Evolutionary conservation across 2,797 vertebrate genomes (phyloP).

Genomic region (Megalops cyprinoides): DNA sequence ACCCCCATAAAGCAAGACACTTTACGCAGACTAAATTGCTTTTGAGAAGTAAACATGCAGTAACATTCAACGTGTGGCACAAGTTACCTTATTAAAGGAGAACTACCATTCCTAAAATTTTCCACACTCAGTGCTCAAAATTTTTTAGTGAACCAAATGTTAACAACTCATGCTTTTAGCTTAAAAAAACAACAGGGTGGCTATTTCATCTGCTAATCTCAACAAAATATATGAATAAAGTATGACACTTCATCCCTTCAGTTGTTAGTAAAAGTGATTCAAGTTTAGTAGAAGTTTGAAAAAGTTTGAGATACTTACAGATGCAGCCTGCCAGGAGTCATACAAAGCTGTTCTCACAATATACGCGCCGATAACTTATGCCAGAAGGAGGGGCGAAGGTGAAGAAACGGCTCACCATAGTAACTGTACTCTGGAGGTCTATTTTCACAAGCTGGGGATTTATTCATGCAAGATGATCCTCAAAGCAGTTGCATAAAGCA

Average conservation of each 20-base stretch:
- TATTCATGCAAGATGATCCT: neutral
- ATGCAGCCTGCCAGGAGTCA: neutral
- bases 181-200: neutral
- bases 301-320: neutral
- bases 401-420: neutral
- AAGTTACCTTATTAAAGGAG: neutral
- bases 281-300: neutral
- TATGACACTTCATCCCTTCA: neutral
- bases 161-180: neutral
- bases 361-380: neutral
- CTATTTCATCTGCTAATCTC: neutral
- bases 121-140: neutral
- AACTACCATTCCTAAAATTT: constrained; percentile 14
- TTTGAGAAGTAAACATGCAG: neutral
- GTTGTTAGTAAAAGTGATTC: neutral
- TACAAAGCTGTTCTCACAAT: neutral
- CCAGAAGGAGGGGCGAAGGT: neutral
- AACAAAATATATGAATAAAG: too few species aligned
- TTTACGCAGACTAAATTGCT: neutral
- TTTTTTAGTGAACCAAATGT: neutral
- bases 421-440: constrained; percentile 13
- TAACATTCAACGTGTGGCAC: neutral
- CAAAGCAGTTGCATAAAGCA: neutral
- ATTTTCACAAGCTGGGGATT: constrained; percentile 5
- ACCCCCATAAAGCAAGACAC: neutral